These are phyloP conservation scores for Eurystomus glaucurus DNA, from an alignment of 2,797 vertebrate genomes.

Conservation along the genomic window DNA sequence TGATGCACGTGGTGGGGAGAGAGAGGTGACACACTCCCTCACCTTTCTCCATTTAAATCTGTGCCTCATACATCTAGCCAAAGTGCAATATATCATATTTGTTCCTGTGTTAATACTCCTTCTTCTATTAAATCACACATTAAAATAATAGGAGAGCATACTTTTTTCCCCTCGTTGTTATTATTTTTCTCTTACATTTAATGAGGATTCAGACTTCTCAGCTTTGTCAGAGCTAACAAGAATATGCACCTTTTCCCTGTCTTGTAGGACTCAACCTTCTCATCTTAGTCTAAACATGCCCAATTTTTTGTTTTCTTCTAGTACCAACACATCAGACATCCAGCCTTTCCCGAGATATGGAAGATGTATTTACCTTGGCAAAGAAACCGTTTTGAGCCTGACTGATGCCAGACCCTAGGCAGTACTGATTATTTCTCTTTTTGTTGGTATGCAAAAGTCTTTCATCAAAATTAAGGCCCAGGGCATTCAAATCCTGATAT, in stretches of 20 bases:
- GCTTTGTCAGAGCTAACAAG: background rate
- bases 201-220: constrained; percentile 21
- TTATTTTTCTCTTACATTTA: background rate
- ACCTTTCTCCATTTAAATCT: background rate
- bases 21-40: background rate
- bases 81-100: background rate
- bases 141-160: background rate
- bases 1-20: background rate
- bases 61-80: background rate
- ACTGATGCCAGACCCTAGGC: constrained; percentile 60
- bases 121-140: background rate
- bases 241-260: constrained; percentile 15
- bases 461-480: constrained; percentile 52
- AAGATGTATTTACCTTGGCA: constrained; percentile 66
- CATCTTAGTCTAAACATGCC: constrained; percentile 57
- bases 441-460: constrained; percentile 52
- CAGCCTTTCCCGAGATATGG: constrained; percentile 24
- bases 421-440: constrained; percentile 53
- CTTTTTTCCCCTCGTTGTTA: background rate
- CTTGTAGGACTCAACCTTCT: background rate
- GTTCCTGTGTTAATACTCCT: background rate
- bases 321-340: constrained; percentile 38
- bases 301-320: constrained; percentile 44
- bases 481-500: constrained; percentile 14
- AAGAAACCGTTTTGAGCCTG: constrained; percentile 14